Percentiles rank a stretch among this genome's conserved stretches.
These are phyloP conservation scores for Strigamia maritima DNA, from an alignment of 2,888 invertebrate species.

Conservation along the genomic window DNA sequence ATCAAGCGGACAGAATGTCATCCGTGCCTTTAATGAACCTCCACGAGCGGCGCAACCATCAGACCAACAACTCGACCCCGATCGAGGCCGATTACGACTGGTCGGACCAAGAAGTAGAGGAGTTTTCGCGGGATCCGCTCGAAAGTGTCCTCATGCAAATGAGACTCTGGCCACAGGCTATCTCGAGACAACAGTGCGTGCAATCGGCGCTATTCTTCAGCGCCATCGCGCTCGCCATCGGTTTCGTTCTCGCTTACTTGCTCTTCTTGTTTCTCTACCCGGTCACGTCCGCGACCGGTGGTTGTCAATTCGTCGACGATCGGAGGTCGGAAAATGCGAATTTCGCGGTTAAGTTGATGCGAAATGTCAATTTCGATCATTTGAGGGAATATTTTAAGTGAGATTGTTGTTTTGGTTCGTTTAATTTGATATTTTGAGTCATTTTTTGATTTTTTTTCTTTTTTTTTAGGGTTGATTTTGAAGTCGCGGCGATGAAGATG, in stretches of 20 bases:
- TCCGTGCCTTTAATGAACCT: conserved; percentile 19
- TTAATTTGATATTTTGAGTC: too few relatives aligned
- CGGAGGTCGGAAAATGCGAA: not conserved
- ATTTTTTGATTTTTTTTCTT: too few relatives aligned
- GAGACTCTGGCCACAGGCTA: conserved; percentile 35
- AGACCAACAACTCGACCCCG: not conserved
- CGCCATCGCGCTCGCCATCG: not conserved
- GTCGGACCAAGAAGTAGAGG: conserved; percentile 33
- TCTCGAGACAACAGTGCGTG: conserved; percentile 24
- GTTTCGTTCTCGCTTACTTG: conserved; percentile 10
- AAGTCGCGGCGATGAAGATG: not conserved
- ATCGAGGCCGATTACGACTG: not conserved
- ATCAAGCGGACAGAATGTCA: not conserved
- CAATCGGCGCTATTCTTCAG: not conserved
- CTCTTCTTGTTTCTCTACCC: conserved; percentile 11
- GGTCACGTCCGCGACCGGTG: not conserved
- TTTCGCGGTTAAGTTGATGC: not conserved
- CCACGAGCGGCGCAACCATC: not conserved
- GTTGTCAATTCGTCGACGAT: not conserved
- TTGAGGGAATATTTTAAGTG: not conserved
- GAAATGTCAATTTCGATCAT: not conserved
- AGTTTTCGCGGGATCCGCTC: conserved; percentile 31
- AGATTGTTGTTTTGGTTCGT: too few relatives aligned
- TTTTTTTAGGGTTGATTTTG: not conserved
- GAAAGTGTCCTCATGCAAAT: conserved; percentile 35